These are phyloP conservation scores for Drosophila aff. DNA, from an alignment of 1,140 invertebrate species.

Conservation along the genomic window DNA sequence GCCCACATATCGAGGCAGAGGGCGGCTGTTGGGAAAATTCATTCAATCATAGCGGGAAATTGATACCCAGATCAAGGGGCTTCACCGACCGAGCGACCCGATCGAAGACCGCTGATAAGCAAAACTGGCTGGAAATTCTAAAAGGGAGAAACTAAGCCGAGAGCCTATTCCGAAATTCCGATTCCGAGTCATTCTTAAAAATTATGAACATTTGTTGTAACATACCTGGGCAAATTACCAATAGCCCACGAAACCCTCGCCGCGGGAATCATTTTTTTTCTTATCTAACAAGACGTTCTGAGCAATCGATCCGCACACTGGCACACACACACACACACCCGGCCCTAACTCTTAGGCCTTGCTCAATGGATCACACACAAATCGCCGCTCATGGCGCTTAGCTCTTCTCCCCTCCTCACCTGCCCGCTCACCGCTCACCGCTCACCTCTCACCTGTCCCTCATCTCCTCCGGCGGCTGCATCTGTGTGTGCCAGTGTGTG, in stretches of 20 bases:
- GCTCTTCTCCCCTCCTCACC: not conserved
- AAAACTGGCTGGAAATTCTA: slow-evolving; percentile 21
- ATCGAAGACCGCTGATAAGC: slow-evolving; percentile 64
- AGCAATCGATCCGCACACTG: slow-evolving; percentile 63
- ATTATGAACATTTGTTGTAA: slow-evolving; percentile 81
- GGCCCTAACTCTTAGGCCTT: slow-evolving; percentile 48
- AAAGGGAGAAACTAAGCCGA: slow-evolving; percentile 33
- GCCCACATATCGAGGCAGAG: slow-evolving; percentile 55
- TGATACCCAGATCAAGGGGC: slow-evolving; percentile 72
- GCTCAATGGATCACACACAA: slow-evolving; percentile 79
- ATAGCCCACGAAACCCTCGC: slow-evolving; percentile 44
- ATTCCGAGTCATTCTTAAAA: slow-evolving; percentile 80
- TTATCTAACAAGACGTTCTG: slow-evolving; percentile 80
- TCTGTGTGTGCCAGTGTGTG: slow-evolving; percentile 32
- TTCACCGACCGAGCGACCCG: slow-evolving; percentile 37
- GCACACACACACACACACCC: not conserved
- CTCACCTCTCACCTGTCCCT: slow-evolving; percentile 23
- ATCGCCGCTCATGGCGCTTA: slow-evolving; percentile 68
- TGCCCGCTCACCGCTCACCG: slow-evolving; percentile 4
- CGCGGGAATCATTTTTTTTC: slow-evolving; percentile 75
- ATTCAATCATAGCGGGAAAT: slow-evolving; percentile 80
- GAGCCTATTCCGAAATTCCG: slow-evolving; percentile 12
- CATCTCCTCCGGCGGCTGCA: slow-evolving; percentile 13
- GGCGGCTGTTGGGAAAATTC: slow-evolving; percentile 50
- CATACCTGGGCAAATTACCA: slow-evolving; percentile 78